Evolutionary conservation across 2,797 vertebrate genomes (phyloP).

Genomic region (Enteromius mattozi): DNA sequence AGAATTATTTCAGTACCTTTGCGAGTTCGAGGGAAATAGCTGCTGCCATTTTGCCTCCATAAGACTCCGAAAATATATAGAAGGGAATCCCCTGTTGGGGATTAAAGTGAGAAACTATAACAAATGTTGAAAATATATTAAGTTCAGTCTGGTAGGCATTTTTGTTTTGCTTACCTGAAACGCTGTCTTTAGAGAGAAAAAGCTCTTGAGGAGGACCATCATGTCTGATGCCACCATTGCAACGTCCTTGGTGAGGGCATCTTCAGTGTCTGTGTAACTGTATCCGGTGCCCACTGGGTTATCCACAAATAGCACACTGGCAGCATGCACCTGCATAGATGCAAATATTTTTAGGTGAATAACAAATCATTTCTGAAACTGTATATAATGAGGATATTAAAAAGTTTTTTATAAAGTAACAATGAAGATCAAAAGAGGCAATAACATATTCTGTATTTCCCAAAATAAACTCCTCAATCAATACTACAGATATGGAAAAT

Average conservation of each 20-base stretch:
- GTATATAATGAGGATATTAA: not conserved
- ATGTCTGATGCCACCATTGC: slow-evolving; percentile 86
- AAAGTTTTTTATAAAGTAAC: not conserved
- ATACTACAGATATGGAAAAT: not conserved
- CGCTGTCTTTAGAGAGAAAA: slow-evolving; percentile 81
- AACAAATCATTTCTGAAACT: not conserved
- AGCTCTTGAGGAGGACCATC: slow-evolving; percentile 87
- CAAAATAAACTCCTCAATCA: slow-evolving; percentile 11
- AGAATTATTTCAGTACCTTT: slow-evolving; percentile 74
- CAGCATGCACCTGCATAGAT: slow-evolving; percentile 81
- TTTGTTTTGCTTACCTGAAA: slow-evolving; percentile 82
- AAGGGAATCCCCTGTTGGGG: slow-evolving; percentile 84
- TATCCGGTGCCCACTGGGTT: slow-evolving; percentile 95
- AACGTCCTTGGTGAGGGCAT: slow-evolving; percentile 83
- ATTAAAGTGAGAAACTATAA: not conserved
- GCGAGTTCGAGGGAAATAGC: slow-evolving; percentile 85
- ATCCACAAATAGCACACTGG: slow-evolving; percentile 92
- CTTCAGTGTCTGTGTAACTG: slow-evolving; percentile 83
- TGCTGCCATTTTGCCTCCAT: slow-evolving; percentile 97
- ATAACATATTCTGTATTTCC: not conserved
- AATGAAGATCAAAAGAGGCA: not conserved
- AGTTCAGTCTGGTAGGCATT: not conserved
- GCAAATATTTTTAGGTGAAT: slow-evolving; percentile 26
- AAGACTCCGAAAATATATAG: slow-evolving; percentile 97
- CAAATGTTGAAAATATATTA: too few species aligned